Evolutionary conservation across 2,888 invertebrate genomes (phyloP), one percentile per base, ranked within the genome.

Genomic region (Caenorhabditis sp.): DNA sequence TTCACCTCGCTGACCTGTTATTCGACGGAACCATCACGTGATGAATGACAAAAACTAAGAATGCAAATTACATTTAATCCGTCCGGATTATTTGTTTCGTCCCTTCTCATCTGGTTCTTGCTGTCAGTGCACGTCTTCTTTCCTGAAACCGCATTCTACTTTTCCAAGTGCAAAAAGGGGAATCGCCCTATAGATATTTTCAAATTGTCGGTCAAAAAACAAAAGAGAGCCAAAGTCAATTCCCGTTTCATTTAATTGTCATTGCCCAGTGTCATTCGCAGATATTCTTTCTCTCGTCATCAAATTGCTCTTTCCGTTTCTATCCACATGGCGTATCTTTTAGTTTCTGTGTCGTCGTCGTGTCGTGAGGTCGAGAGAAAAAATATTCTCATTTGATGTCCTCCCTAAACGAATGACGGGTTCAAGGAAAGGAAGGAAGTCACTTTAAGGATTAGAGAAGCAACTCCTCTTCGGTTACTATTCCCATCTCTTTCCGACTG

Each of bases 381-480:
- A 51, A 9, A 70, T 18, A 26, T 15, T 65, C 60, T 74, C 51
- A 51, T 67, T 67, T 60, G n/a, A n/a, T n/a, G n/a, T n/a, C n/a
- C 20, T 4, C 9, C 32, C 32, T 32, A 9, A 32, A 32, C 5
- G 22, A 35, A 18, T 40, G 40, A 40, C 40, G 40, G 8, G 51
- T 53, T 26, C 60, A 55, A n/a, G n/a, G 62, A 40, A n/a, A 22
- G 51, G 53, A 67, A 74, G 28, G 60, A 67, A 67, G 76, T 53
- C 76, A 76, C 67, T 76, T 76, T 67, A 44, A 20, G 76, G 67
- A 76, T 76, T 67, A 76, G 35, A 44, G 35, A 9, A 9, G 24
- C 58, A 37, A n/a, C 50, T 35, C 50, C 55, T 9, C 8, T 24
- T 61, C 13, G 5, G 11, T 13, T 40, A 11, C 40, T 40, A 8